phyloP scores from a whole-genome alignment of 2,797 vertebrate species.

The Alexandromys oeconomus region DNA sequence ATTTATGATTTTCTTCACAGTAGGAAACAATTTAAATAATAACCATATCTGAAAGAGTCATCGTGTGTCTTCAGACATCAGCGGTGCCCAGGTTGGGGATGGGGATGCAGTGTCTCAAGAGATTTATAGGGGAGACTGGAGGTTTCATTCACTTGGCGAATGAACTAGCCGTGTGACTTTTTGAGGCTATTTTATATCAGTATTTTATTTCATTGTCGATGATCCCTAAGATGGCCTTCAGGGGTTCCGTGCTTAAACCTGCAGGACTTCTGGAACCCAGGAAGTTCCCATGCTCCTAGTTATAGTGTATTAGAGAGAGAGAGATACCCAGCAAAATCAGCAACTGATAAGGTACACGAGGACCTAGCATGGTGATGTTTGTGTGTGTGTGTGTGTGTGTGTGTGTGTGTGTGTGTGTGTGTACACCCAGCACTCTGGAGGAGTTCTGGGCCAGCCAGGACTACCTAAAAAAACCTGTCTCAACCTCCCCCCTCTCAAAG shows the following conservation, averaged over 20 bases:
- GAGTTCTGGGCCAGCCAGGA: neutral
- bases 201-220: neutral
- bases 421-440: neutral
- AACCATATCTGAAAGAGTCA: neutral
- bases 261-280: slow-evolving; percentile 8
- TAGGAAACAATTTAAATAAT: slow-evolving; percentile 19
- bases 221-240: neutral
- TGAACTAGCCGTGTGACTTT: neutral
- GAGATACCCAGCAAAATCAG: neutral
- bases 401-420: neutral
- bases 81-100: neutral
- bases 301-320: neutral
- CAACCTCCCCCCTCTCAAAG: neutral
- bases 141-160: neutral
- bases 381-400: neutral
- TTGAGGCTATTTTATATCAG: neutral
- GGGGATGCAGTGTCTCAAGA: neutral
- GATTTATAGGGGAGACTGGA: neutral
- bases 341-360: neutral
- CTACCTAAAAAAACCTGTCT: neutral
- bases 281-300: neutral
- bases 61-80: neutral
- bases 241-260: neutral
- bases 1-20: slow-evolving; percentile 20
- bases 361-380: neutral